A percentile compares a stretch with the other conserved stretches of the same genome.
Evolutionary conservation across 2,888 invertebrate genomes (phyloP).

Genomic region (Slavum lentiscoides): DNA sequence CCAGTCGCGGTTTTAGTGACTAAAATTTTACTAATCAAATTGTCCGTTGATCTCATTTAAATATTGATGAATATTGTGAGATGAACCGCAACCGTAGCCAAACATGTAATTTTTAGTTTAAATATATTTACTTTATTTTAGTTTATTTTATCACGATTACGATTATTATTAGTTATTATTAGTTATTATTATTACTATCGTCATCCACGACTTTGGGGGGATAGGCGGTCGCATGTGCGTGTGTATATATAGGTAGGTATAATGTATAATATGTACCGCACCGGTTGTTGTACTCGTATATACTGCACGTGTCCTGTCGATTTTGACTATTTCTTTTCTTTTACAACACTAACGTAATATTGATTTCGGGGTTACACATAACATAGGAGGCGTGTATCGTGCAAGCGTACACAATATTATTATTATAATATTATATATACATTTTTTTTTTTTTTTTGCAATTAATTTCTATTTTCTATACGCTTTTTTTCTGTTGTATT

Average conservation of each 20-base stretch:
- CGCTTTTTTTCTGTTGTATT: constrained; percentile 47
- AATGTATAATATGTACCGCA: too few species aligned
- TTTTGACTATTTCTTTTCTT: neutral
- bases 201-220: neutral
- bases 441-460: neutral
- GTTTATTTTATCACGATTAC: constrained; percentile 16
- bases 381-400: neutral
- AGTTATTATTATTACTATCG: neutral
- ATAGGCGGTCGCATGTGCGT: too few species aligned
- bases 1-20: constrained; percentile 49
- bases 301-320: neutral
- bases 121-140: neutral
- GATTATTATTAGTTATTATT: constrained; percentile 15
- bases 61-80: constrained; percentile 28
- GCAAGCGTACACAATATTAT: neutral
- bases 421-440: too few species aligned
- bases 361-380: too few species aligned
- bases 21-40: constrained; percentile 45
- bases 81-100: constrained; percentile 49
- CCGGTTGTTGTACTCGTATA: too few species aligned
- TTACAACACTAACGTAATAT: neutral
- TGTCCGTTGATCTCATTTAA: constrained; percentile 43
- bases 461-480: constrained; percentile 32
- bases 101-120: constrained; percentile 18
- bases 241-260: too few species aligned